A percentile compares a stretch with the other conserved stretches of the same genome.
Evolutionary conservation across 2,797 vertebrate genomes (phyloP).

Genomic region (Sciaenops ocellatus): DNA sequence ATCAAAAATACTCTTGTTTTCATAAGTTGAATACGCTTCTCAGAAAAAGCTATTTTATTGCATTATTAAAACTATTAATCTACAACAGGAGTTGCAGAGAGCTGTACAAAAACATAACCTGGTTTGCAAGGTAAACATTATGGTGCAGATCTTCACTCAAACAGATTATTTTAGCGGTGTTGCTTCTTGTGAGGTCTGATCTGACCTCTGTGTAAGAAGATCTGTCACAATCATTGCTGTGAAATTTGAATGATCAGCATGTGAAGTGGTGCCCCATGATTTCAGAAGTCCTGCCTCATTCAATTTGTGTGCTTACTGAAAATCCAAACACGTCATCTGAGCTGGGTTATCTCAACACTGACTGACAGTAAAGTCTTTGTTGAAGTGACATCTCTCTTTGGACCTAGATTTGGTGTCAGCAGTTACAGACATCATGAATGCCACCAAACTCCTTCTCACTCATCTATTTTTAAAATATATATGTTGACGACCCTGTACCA

Average conservation of each 20-base stretch:
- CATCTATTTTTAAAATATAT: no score
- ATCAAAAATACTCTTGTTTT: conserved; percentile 52
- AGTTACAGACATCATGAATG: background rate
- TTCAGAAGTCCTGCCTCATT: background rate
- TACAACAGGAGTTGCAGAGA: background rate
- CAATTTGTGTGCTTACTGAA: background rate
- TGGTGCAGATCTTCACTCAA: background rate
- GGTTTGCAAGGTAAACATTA: background rate
- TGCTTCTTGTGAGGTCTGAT: background rate
- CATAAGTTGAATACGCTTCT: conserved; percentile 86
- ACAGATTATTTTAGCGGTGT: background rate
- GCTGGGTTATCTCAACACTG: background rate
- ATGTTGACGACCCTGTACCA: no score
- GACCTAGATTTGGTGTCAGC: background rate
- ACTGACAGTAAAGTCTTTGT: no score
- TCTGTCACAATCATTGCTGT: background rate
- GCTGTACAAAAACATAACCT: background rate
- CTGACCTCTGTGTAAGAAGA: background rate
- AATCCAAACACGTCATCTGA: background rate
- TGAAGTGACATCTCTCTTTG: background rate
- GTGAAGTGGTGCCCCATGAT: background rate
- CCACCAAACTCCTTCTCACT: no score
- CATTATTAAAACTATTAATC: conserved; percentile 83
- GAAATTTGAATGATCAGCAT: background rate
- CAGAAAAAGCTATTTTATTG: conserved; percentile 88